Evolutionary conservation across 1,140 invertebrate genomes (phyloP), one percentile per base, ranked within the genome.

Genomic region (Heliconius congener): DNA sequence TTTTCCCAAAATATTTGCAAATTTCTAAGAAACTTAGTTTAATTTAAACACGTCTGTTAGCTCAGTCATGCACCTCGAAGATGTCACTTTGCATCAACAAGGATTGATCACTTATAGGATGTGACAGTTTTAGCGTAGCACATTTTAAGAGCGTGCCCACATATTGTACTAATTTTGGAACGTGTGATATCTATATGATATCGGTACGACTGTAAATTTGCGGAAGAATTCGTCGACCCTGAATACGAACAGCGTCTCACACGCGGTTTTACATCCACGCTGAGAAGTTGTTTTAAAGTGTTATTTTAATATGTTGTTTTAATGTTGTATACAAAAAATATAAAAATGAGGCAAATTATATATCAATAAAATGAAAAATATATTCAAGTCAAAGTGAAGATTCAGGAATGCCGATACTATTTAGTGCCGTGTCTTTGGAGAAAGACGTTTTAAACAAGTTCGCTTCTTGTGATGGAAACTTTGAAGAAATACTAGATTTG

Each of bases 381-480:
- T 52, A 42, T 72, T 27, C 13, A 72, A 39, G 34, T 81, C 72
- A 71, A 42, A 34, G 78, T 66, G 27, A 42, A 73, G 52, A 76
- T 74, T 50, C 39, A 34, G 80, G 27, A 86, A 98, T 98, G 98
- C 97, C 97, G 30, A 97, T 98, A 85, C 93, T 99, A 81, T 99
- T 98, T 88, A 97, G 97, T 91, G 97, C 98, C 6, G 96, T 99
- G 78, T 96, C 97, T 2, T 94, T 97, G 84, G 96, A 97, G 30
- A 96, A 95, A 50, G 97, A 96, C 1, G 95, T 99, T 39, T 94
- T 98, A 5, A 96, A 97, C 3, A 97, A 98, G 90, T 97, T 97
- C 96, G 98, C 98, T 3, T 96, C 96, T 8, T 98, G 98, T 91
- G 96, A 97, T 82, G 98, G 98, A 3, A 99, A 99, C 92, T 99